These are phyloP conservation scores for Haemorhous mexicanus DNA, from an alignment of 2,113 vertebrate species.

Conservation along the genomic window DNA sequence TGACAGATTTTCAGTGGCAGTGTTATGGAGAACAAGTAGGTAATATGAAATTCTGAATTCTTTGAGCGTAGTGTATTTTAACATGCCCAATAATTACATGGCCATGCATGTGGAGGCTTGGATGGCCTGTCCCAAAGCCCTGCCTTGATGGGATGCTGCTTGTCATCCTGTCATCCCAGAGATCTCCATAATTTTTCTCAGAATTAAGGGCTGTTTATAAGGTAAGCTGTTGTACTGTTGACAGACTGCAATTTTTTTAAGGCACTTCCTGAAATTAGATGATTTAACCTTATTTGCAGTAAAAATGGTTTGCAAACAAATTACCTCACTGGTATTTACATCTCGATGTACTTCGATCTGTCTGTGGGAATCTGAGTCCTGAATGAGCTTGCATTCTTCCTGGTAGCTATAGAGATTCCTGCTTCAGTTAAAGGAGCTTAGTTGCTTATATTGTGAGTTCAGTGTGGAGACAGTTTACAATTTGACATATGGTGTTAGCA, in stretches of 20 bases:
- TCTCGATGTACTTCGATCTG: not conserved
- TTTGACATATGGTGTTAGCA: constrained; percentile 52
- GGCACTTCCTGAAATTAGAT: not conserved
- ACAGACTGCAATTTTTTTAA: not conserved
- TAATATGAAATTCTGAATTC: not conserved
- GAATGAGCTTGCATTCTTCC: not conserved
- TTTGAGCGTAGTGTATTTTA: not conserved
- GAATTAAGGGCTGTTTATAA: not conserved
- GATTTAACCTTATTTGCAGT: not conserved
- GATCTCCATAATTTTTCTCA: not conserved
- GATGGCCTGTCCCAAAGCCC: not conserved
- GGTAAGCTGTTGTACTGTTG: not conserved
- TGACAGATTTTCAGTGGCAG: not conserved
- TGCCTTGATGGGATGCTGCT: not conserved
- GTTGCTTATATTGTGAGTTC: constrained; percentile 29
- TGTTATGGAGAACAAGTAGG: not conserved
- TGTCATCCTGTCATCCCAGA: not conserved
- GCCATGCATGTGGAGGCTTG: not conserved
- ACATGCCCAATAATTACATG: not conserved
- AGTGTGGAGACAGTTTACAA: constrained; percentile 33
- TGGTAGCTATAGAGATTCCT: not conserved
- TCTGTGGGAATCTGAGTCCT: not conserved
- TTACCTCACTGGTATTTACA: not conserved
- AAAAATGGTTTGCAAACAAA: not conserved
- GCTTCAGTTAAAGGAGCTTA: not conserved